Conservation (phyloP, 1,140 invertebrate species). For the Aphaenogaster ashmeadi region DNA sequence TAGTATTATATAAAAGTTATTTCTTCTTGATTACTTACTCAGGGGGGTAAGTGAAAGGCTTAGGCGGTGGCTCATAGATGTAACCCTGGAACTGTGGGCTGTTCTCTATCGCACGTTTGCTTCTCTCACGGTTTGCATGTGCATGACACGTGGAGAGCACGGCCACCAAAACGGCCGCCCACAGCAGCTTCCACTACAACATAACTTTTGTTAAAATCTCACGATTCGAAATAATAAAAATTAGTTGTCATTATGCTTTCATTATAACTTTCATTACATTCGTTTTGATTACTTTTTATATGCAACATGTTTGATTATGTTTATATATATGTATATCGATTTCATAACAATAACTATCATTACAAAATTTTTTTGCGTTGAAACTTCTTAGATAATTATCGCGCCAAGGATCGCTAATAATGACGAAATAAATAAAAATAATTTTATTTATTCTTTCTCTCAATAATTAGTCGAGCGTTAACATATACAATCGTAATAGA, state of each 20-base stretch:
- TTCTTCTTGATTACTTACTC: conserved; percentile 70
- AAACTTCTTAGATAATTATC: conserved; percentile 10
- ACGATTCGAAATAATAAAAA: background rate
- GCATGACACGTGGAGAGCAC: conserved; percentile 79
- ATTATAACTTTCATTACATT: background rate
- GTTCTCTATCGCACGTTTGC: conserved; percentile 81
- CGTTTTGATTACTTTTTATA: background rate
- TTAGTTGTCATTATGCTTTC: background rate
- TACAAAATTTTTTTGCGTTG: conserved; percentile 6
- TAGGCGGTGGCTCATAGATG: conserved; percentile 73
- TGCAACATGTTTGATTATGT: background rate
- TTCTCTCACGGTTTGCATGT: conserved; percentile 75
- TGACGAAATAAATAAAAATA: background rate
- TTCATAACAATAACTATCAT: background rate
- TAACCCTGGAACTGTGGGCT: conserved; percentile 81
- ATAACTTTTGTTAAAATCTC: conserved; percentile 33
- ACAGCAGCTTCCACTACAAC: conserved; percentile 81
- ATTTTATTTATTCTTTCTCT: background rate
- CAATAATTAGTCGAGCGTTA: conserved; percentile 13
- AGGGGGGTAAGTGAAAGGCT: conserved; percentile 78
- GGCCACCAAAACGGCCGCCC: conserved; percentile 79
- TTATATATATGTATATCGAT: background rate
- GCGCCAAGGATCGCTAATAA: background rate
- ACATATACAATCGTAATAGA: conserved; percentile 49
- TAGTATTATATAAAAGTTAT: background rate